phyloP scores from a whole-genome alignment of 2,888 invertebrate species.

The Morinoia aosen region DNA sequence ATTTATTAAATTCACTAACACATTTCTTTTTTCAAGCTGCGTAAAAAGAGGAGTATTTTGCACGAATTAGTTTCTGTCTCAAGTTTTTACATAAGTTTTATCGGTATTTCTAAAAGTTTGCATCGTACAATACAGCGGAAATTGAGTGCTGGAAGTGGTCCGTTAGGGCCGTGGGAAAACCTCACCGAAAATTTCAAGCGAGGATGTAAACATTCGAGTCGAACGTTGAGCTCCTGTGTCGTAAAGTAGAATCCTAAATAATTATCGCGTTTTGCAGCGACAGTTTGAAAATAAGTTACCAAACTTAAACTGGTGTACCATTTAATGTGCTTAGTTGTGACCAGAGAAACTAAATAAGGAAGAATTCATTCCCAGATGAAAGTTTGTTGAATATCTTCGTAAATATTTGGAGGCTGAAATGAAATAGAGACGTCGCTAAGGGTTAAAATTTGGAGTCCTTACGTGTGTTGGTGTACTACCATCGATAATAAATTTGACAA shows the following conservation, averaged over 20 bases:
- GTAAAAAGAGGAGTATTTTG: not conserved
- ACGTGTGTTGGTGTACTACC: not conserved
- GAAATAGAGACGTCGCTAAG: not conserved
- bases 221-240: not conserved
- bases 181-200: not conserved
- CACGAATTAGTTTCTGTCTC: not conserved
- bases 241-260: not conserved
- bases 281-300: not conserved
- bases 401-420: not conserved
- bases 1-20: not conserved
- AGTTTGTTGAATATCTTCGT: not conserved
- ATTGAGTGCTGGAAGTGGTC: not conserved
- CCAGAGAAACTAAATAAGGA: no score
- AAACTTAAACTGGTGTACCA: not conserved
- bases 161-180: not conserved
- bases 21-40: not conserved
- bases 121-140: not conserved
- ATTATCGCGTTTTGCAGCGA: not conserved
- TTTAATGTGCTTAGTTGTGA: not conserved
- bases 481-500: not conserved
- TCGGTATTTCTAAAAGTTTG: not conserved
- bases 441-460: not conserved
- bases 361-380: not conserved
- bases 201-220: not conserved
- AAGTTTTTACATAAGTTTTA: not conserved